Evolutionary conservation across 2,888 invertebrate genomes (phyloP).

Genomic region (Drosophila eohydei): DNA sequence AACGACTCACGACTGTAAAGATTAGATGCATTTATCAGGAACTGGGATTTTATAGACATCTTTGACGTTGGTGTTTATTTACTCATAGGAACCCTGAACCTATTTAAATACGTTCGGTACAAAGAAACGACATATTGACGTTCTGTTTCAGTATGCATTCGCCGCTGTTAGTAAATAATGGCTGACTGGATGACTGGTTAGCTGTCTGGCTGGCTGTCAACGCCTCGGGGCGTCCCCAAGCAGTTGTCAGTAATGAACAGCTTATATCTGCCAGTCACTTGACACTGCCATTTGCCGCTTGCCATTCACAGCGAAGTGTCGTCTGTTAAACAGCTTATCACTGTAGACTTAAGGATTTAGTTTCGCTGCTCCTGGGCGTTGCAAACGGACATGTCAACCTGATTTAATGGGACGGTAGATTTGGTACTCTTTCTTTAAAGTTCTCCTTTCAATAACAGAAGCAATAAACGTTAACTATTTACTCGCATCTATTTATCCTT

Average conservation of each 20-base stretch:
- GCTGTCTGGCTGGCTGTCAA: slow-evolving; percentile 35
- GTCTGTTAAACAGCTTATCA: slow-evolving; percentile 42
- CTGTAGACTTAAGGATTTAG: slow-evolving; percentile 19
- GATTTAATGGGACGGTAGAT: slow-evolving; percentile 5
- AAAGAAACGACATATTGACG: background rate
- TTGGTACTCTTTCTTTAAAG: background rate
- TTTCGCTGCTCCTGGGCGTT: slow-evolving; percentile 1
- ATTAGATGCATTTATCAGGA: background rate
- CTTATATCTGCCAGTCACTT: slow-evolving; percentile 53
- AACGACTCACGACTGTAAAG: background rate
- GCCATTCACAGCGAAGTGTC: slow-evolving; percentile 33
- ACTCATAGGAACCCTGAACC: background rate
- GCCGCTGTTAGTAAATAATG: slow-evolving; percentile 32
- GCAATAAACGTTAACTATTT: background rate
- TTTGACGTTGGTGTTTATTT: background rate
- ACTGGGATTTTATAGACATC: background rate
- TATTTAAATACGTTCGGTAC: slow-evolving; percentile 4
- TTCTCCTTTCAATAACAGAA: too few species aligned
- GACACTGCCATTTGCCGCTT: slow-evolving; percentile 48
- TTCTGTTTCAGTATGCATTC: background rate
- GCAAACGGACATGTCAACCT: slow-evolving; percentile 22
- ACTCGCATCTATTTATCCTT: background rate
- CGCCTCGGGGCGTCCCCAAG: slow-evolving; percentile 11
- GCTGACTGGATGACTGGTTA: background rate
- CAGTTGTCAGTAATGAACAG: slow-evolving; percentile 53